A percentile compares a stretch with the other conserved stretches of the same genome.
Evolutionary conservation across 2,888 invertebrate species (phyloP).

Genomic region (Trichogramma evanescens): DNA sequence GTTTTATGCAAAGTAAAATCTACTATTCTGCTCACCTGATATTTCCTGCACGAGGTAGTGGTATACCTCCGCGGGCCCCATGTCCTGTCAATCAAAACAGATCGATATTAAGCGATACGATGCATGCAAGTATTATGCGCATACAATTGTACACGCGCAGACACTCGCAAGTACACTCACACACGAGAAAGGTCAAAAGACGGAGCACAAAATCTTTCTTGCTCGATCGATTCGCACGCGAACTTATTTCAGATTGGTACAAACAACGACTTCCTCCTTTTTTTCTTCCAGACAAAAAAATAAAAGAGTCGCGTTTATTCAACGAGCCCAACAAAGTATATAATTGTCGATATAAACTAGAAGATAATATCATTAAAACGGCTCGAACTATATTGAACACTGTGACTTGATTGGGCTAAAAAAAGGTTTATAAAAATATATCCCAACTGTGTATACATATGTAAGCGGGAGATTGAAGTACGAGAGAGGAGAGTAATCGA

Average conservation of each 20-base stretch:
- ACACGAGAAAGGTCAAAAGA: too few species aligned
- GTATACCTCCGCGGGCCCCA: conserved; percentile 36
- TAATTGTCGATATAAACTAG: too few species aligned
- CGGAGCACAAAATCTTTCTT: too few species aligned
- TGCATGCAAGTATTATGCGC: not conserved
- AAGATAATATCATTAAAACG: too few species aligned
- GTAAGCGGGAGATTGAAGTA: not conserved
- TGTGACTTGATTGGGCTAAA: too few species aligned
- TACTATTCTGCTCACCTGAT: conserved; percentile 32
- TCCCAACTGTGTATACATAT: not conserved
- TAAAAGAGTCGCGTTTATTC: too few species aligned
- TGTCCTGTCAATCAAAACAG: conserved; percentile 27
- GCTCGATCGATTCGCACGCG: too few species aligned
- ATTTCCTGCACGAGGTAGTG: conserved; percentile 38
- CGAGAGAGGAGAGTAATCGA: conserved; percentile 15
- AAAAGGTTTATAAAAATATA: not conserved
- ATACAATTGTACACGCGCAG: conserved; percentile 15
- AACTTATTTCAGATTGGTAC: too few species aligned
- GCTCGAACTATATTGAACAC: too few species aligned
- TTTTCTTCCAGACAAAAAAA: too few species aligned
- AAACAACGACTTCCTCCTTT: too few species aligned
- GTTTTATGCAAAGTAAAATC: not conserved
- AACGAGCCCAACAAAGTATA: too few species aligned
- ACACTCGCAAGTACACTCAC: not conserved
- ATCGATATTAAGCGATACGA: not conserved